Conservation (phyloP, 2,797 vertebrate species). For the Gymnothorax javanicus region DNA sequence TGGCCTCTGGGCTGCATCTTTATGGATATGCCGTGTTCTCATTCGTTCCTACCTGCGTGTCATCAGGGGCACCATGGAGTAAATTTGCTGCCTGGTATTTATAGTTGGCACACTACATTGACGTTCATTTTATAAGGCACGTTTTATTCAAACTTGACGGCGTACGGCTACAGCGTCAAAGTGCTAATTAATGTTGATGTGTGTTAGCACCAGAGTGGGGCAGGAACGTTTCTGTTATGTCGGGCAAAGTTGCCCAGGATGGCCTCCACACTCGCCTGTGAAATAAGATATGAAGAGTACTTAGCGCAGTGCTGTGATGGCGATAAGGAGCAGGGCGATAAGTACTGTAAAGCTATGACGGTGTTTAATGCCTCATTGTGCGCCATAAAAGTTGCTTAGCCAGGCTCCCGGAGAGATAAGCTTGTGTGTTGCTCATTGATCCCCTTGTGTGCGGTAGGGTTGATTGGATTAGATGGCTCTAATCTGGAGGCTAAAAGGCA, state of each 20-base stretch:
- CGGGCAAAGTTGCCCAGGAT: neutral
- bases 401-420: neutral
- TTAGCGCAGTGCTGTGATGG: neutral
- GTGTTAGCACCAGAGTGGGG: neutral
- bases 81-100: neutral
- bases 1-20: neutral
- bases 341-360: neutral
- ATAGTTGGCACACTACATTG: neutral
- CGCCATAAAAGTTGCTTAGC: neutral
- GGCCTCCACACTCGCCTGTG: neutral
- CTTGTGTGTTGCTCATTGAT: neutral
- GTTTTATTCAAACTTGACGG: neutral
- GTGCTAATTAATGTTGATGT: neutral
- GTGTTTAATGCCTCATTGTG: neutral
- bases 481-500: neutral
- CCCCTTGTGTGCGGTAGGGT: neutral
- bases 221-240: neutral
- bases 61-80: neutral
- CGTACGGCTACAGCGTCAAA: neutral
- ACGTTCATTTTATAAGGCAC: neutral
- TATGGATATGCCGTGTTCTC: neutral
- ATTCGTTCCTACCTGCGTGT: too few relatives aligned
- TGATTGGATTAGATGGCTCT: conserved; percentile 5
- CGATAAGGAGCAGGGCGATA: neutral
- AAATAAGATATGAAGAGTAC: neutral